Evolutionary conservation across 2,797 vertebrate genomes (phyloP).

Genomic region (Setipinna tenuifilis): DNA sequence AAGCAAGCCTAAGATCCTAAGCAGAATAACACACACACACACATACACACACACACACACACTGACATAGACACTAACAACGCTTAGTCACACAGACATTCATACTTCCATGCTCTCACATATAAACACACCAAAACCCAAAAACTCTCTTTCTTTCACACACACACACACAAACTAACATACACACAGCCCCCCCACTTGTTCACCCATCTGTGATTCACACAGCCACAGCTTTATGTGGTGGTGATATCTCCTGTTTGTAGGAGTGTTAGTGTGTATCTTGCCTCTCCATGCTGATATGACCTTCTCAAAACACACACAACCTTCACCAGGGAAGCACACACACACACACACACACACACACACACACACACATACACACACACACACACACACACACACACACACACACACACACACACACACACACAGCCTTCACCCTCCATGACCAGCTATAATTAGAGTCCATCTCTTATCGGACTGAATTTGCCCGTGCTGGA

Average conservation of each 20-base stretch:
- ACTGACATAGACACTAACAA: not conserved
- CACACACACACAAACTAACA: slow-evolving; percentile 17
- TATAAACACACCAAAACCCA: slow-evolving; percentile 17
- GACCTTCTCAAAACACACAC: not conserved
- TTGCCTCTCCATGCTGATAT: not conserved
- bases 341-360: slow-evolving; percentile 25
- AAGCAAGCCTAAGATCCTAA: too few species aligned
- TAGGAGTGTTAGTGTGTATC: not conserved
- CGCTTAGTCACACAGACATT: not conserved
- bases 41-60: too few species aligned
- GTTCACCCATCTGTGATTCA: not conserved
- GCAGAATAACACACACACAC: too few species aligned
- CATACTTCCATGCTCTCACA: not conserved
- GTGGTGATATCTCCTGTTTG: not conserved
- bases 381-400: slow-evolving; percentile 23
- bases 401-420: slow-evolving; percentile 14
- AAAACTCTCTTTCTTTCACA: not conserved
- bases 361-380: slow-evolving; percentile 27
- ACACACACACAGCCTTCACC: slow-evolving; percentile 49
- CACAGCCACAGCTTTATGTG: not conserved
- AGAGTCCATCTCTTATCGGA: slow-evolving; percentile 61
- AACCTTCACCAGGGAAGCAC: not conserved
- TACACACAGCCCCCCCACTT: not conserved
- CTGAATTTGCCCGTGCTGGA: slow-evolving; percentile 46
- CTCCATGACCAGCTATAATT: slow-evolving; percentile 63